phyloP scores from a whole-genome alignment of 1,140 invertebrate species.

The Drosophila miranda region DNA sequence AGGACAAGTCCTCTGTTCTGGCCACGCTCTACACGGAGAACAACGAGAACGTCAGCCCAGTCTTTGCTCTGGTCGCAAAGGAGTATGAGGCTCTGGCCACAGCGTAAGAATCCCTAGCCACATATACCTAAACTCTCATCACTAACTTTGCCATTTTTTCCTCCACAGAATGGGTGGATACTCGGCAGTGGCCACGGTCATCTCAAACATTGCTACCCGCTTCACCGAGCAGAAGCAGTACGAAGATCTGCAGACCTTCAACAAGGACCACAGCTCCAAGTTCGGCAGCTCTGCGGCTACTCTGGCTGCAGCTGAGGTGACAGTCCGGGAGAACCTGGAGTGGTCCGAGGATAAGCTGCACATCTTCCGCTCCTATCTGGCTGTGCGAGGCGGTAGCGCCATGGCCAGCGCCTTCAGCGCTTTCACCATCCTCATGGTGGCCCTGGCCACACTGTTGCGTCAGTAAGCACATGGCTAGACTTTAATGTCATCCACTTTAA shows the following conservation, averaged over 20 bases:
- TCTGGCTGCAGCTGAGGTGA: slow-evolving; percentile 43
- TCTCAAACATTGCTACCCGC: slow-evolving; percentile 82
- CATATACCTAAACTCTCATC: neutral
- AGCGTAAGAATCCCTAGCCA: slow-evolving; percentile 82
- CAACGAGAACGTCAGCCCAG: slow-evolving; percentile 81
- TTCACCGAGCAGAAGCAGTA: slow-evolving; percentile 82
- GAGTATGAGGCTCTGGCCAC: slow-evolving; percentile 73
- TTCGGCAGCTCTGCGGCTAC: slow-evolving; percentile 62
- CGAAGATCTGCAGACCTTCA: slow-evolving; percentile 59
- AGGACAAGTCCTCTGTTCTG: slow-evolving; percentile 81
- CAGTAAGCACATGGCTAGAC: slow-evolving; percentile 24
- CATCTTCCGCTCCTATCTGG: slow-evolving; percentile 56
- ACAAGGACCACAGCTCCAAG: slow-evolving; percentile 30
- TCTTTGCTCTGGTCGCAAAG: slow-evolving; percentile 83
- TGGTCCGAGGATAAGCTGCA: slow-evolving; percentile 55
- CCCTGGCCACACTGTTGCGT: slow-evolving; percentile 56
- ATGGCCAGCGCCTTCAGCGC: slow-evolving; percentile 50
- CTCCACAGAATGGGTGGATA: slow-evolving; percentile 74
- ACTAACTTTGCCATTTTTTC: slow-evolving; percentile 25
- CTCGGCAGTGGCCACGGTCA: slow-evolving; percentile 79
- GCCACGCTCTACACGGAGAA: slow-evolving; percentile 81
- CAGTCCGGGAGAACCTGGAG: slow-evolving; percentile 52
- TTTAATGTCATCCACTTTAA: too few species aligned
- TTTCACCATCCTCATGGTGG: slow-evolving; percentile 62
- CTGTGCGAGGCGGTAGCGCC: slow-evolving; percentile 50